Evolutionary conservation across 2,888 invertebrate genomes (phyloP).

Genomic region (Cephus pulcher): DNA sequence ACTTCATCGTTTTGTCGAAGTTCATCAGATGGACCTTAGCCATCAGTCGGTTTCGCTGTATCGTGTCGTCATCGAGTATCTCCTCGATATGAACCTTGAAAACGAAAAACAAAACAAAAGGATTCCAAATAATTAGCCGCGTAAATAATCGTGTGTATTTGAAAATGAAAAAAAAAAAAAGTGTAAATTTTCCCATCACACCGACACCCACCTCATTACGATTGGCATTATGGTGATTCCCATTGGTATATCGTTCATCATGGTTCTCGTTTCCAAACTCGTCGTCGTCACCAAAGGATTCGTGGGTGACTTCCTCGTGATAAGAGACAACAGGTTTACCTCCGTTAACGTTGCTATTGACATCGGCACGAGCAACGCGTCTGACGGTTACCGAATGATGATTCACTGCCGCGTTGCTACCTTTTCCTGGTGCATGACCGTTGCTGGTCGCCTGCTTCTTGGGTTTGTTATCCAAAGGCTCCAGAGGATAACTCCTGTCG

Average conservation of each 20-base stretch:
- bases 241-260: constrained; percentile 41
- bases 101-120: neutral
- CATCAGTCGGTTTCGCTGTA: constrained; percentile 47
- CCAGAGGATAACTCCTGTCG: constrained; percentile 85
- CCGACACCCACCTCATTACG: constrained; percentile 23
- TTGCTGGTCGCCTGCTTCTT: constrained; percentile 50
- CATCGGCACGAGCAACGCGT: constrained; percentile 61
- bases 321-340: constrained; percentile 64
- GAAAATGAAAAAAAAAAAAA: constrained; percentile 18
- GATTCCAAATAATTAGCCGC: neutral
- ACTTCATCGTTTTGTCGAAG: constrained; percentile 65
- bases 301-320: constrained; percentile 58
- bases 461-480: constrained; percentile 75
- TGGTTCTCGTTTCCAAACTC: constrained; percentile 55
- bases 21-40: constrained; percentile 53
- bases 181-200: constrained; percentile 15
- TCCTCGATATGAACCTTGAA: constrained; percentile 43
- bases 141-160: neutral
- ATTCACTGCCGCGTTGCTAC: constrained; percentile 63
- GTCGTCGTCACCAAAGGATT: constrained; percentile 58
- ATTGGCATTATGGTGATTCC: constrained; percentile 35
- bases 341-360: constrained; percentile 60
- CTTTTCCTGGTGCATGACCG: constrained; percentile 51
- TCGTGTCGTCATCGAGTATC: constrained; percentile 41
- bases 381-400: constrained; percentile 58